Conservation (phyloP, 1,140 invertebrate species). For the Papilio glaucus region DNA sequence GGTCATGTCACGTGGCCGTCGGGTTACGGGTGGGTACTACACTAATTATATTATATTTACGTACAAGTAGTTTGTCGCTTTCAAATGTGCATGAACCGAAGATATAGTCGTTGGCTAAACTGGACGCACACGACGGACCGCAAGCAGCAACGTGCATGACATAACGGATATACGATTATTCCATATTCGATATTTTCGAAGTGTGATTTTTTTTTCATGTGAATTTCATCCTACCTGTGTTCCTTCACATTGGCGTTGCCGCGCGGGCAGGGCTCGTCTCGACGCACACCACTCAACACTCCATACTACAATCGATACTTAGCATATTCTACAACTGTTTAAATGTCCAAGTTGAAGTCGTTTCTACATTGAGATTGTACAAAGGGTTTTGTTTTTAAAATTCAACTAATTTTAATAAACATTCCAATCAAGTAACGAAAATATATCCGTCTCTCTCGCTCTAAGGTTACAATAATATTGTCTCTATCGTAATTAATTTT, state of each 20-base stretch:
- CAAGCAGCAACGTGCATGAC: constrained; percentile 64
- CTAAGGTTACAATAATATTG: too few relatives aligned
- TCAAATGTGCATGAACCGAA: constrained; percentile 77
- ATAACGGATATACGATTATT: constrained; percentile 56
- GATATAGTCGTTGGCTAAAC: constrained; percentile 68
- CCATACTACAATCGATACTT: neutral
- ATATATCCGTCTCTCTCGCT: too few relatives aligned
- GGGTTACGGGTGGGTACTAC: constrained; percentile 80
- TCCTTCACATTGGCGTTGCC: constrained; percentile 6
- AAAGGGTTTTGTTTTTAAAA: too few relatives aligned
- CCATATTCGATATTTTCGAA: constrained; percentile 68
- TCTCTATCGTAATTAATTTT: too few relatives aligned
- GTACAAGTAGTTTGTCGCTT: constrained; percentile 81
- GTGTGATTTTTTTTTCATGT: constrained; percentile 80
- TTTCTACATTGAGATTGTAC: too few relatives aligned
- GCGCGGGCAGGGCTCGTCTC: neutral
- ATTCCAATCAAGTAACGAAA: too few relatives aligned
- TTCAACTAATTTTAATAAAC: too few relatives aligned
- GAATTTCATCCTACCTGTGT: constrained; percentile 74
- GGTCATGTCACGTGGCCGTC: constrained; percentile 70
- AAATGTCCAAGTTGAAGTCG: too few relatives aligned
- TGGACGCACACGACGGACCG: constrained; percentile 56
- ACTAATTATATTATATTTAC: constrained; percentile 82
- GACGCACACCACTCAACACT: neutral
- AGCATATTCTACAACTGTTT: too few relatives aligned